phyloP scores from a whole-genome alignment of 1,140 invertebrate species.

The Acromyrmex charruanus region DNA sequence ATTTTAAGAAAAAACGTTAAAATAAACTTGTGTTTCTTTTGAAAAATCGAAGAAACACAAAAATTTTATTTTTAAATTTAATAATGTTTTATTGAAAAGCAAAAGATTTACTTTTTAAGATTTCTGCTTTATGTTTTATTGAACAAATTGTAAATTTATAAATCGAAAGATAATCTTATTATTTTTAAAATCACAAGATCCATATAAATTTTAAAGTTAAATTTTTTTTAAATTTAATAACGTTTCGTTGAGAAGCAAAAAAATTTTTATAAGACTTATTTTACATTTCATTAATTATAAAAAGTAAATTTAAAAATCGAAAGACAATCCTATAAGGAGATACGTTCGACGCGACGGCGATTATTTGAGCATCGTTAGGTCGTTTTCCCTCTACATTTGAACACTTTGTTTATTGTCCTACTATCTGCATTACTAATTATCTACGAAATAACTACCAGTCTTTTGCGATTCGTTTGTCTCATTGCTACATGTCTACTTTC shows the following conservation, averaged over 20 bases:
- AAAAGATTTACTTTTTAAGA: no score
- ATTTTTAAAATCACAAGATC: neutral
- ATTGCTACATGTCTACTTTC: slow-evolving; percentile 69
- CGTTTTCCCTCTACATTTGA: slow-evolving; percentile 71
- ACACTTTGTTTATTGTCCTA: slow-evolving; percentile 83
- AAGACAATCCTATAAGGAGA: slow-evolving; percentile 32
- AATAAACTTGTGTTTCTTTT: neutral
- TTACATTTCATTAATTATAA: neutral
- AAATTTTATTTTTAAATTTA: no score
- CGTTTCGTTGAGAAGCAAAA: neutral
- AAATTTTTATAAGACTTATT: neutral
- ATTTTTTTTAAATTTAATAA: slow-evolving; percentile 6
- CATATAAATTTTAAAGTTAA: neutral
- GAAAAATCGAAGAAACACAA: no score
- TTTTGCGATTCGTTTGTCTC: slow-evolving; percentile 77
- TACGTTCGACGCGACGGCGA: slow-evolving; percentile 51
- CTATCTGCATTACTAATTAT: slow-evolving; percentile 73
- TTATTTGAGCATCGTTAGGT: slow-evolving; percentile 57
- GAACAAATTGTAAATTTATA: no score
- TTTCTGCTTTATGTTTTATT: no score
- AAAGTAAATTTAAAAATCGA: neutral
- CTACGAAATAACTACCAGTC: slow-evolving; percentile 84
- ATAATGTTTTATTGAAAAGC: no score
- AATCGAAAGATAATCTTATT: no score
- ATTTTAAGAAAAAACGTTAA: neutral